Evolutionary conservation across 2,888 invertebrate species (phyloP), one percentile per base, ranked within the genome.

Genomic region (Standfussiana lucernea): DNA sequence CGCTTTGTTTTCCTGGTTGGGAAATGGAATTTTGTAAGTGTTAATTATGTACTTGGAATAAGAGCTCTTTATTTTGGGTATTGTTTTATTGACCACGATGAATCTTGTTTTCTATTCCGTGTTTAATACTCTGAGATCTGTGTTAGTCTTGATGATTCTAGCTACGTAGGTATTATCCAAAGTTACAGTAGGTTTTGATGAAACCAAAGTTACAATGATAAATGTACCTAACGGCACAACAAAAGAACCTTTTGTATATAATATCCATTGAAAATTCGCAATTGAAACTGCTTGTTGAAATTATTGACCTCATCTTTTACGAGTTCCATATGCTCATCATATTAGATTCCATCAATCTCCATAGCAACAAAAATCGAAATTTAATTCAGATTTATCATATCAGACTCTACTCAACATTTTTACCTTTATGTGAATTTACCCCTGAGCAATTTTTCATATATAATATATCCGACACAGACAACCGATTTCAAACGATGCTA

Each of bases 381-480:
- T 53, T 74, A 77, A 82, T 24, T n/a, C 24, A 11, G 0, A 62
- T 83, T 7, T 32, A 32, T 21, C 32, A 59, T n/a, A 53, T 13
- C 13, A 6, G 53, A 28, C n/a, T 53, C 32, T 10, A 10, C 18
- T 56, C 56, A 15, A 32, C 0, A 18, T 32, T 32, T 88, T 92
- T 35, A 35, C 89, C 91, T 90, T 87, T 78, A 77, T 83, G 75
- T 91, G 88, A 95, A 95, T 95, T 94, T 94, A 95, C 91, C 92
- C 88, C 76, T 77, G 72, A 75, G 84, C 91, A 91, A 94, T 95
- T 93, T 92, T 93, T 95, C 95, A 95, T 90, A 92, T 91, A 91
- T 92, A 91, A 92, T 91, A 91, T 92, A 91, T 88, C 90, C 94
- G 94, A 94, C 94, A 93, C 86, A 90, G 84, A 87, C 93, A 93